Percentiles rank a stretch among this genome's conserved stretches.
Conservation (phyloP, 2,888 invertebrate species). For the Elmis aenea region DNA sequence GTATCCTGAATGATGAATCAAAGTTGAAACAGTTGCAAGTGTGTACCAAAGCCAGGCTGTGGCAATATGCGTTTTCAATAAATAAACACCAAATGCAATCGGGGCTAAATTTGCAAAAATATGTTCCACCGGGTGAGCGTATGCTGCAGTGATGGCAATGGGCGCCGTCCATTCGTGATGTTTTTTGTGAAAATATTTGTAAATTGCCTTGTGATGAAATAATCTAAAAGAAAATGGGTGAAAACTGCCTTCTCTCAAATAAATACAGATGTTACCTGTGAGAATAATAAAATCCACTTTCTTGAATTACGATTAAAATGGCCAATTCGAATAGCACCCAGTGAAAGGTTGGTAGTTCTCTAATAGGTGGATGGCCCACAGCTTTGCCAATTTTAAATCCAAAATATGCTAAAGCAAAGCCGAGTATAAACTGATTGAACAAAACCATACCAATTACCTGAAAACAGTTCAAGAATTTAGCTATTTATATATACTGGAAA, state of each 20-base stretch:
- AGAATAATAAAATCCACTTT: conserved; percentile 78
- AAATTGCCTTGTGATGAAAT: conserved; percentile 67
- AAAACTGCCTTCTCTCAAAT: conserved; percentile 1
- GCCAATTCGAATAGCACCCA: conserved; percentile 70
- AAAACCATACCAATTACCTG: conserved; percentile 65
- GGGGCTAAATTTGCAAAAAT: conserved; percentile 73
- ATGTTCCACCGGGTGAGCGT: conserved; percentile 76
- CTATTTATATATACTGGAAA: too few species aligned
- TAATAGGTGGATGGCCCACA: conserved; percentile 61
- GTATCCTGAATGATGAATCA: conserved; percentile 80
- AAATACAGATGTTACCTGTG: conserved; percentile 55
- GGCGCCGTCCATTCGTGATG: conserved; percentile 89
- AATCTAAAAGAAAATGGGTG: conserved; percentile 49
- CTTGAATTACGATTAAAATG: conserved; percentile 70
- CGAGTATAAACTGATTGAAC: conserved; percentile 69
- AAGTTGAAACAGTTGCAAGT: conserved; percentile 69
- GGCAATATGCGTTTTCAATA: conserved; percentile 72
- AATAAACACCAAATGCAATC: conserved; percentile 66
- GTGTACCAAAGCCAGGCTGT: conserved; percentile 76
- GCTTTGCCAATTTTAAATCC: conserved; percentile 60
- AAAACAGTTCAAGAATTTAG: too few species aligned
- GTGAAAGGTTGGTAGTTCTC: conserved; percentile 71
- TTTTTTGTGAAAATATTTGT: conserved; percentile 77
- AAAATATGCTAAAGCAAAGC: conserved; percentile 57
- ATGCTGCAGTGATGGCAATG: conserved; percentile 74